A percentile compares a stretch with the other conserved stretches of the same genome.
Conservation (phyloP, 2,113 vertebrate species). For the Leptocoma aspasia region DNA sequence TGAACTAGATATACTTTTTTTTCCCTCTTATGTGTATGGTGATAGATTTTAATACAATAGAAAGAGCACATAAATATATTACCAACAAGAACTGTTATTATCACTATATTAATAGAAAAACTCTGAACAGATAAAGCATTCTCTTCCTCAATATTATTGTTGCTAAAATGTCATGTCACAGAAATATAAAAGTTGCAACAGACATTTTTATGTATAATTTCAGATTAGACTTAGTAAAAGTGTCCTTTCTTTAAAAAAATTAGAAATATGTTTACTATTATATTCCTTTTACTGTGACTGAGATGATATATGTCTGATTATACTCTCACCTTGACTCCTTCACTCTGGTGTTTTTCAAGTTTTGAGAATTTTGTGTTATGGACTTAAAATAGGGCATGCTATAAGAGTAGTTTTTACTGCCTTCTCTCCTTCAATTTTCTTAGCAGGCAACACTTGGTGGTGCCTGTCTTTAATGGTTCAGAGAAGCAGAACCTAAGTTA, state of each 20-base stretch:
- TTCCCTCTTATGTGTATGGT: not conserved
- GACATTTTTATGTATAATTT: not conserved
- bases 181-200: not conserved
- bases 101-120: not conserved
- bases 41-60: not conserved
- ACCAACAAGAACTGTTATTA: not conserved
- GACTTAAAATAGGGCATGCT: slow-evolving; percentile 40
- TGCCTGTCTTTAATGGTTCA: not conserved
- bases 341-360: slow-evolving; percentile 26
- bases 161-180: not conserved
- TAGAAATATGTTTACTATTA: not conserved
- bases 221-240: not conserved
- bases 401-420: slow-evolving; percentile 55
- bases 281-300: not conserved
- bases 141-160: not conserved
- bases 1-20: not conserved
- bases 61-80: not conserved
- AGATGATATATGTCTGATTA: not conserved
- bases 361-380: slow-evolving; percentile 46
- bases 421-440: slow-evolving; percentile 60
- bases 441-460: slow-evolving; percentile 57
- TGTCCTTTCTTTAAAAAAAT: not conserved
- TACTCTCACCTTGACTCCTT: slow-evolving; percentile 47
- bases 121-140: not conserved
- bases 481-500: not conserved